A percentile compares a stretch with the other conserved stretches of the same genome.
Evolutionary conservation across 2,888 invertebrate species (phyloP).

Genomic region (Brenthis daphne): DNA sequence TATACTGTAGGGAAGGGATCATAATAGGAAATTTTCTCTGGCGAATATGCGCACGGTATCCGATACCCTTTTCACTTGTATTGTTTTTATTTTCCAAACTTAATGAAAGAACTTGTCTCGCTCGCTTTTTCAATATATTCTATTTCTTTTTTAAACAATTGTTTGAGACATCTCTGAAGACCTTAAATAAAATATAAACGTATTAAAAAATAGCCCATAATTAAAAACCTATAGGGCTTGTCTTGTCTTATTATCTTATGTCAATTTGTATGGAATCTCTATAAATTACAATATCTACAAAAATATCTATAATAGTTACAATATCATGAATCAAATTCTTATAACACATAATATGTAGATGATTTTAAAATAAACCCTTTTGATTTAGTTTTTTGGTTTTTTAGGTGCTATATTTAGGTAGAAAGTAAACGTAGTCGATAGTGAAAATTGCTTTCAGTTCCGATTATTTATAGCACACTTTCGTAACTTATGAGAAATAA

Average conservation of each 20-base stretch:
- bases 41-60: slow-evolving; percentile 73
- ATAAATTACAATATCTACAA: too few species aligned
- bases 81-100: slow-evolving; percentile 80
- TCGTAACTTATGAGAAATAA: slow-evolving; percentile 25
- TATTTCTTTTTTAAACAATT: slow-evolving; percentile 15
- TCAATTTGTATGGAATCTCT: too few species aligned
- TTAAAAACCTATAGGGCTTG: not conserved
- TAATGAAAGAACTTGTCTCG: slow-evolving; percentile 79
- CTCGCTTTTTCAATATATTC: slow-evolving; percentile 70
- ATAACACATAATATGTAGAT: not conserved
- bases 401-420: slow-evolving; percentile 15
- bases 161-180: not conserved
- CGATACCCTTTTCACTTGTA: slow-evolving; percentile 80
- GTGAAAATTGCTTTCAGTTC: slow-evolving; percentile 28
- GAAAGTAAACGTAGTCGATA: slow-evolving; percentile 16
- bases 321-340: too few species aligned
- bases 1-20: slow-evolving; percentile 73
- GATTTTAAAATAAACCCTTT: too few species aligned
- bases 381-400: slow-evolving; percentile 25
- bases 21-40: slow-evolving; percentile 78
- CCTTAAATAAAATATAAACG: not conserved
- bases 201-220: not conserved
- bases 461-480: slow-evolving; percentile 29
- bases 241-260: too few species aligned
- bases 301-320: too few species aligned